phyloP scores from a whole-genome alignment of 92 coral and sea anemone genomes.

The Blastomussa wellsi region DNA sequence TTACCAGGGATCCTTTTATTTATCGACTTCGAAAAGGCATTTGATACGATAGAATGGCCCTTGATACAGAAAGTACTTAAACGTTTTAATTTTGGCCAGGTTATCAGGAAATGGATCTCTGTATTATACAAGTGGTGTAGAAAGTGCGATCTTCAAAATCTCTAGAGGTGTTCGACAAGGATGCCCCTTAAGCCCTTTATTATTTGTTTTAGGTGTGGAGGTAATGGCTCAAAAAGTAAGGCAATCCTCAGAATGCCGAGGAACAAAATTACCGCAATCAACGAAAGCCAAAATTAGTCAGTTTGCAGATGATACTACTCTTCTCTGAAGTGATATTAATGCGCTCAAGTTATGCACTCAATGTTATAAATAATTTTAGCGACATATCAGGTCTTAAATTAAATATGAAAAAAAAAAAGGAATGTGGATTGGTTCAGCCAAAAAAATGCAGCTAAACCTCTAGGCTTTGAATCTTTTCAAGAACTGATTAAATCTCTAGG shows the following conservation, averaged over 20 bases:
- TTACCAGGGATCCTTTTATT: too few species aligned
- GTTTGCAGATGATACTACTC: too few species aligned
- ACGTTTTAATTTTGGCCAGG: too few species aligned
- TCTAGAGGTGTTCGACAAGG: conserved; percentile 4
- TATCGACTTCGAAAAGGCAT: too few species aligned
- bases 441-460: conserved; percentile 2
- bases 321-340: too few species aligned
- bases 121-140: neutral
- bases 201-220: neutral
- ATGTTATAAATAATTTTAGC: too few species aligned
- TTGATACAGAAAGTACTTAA: too few species aligned
- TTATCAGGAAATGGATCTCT: neutral
- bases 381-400: too few species aligned
- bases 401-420: conserved; percentile 45
- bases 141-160: neutral
- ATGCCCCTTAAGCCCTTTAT: neutral
- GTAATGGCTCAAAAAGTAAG: neutral
- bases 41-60: too few species aligned
- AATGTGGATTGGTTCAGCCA: conserved; percentile 26
- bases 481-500: conserved; percentile 18
- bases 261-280: conserved; percentile 5
- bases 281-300: too few species aligned
- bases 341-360: too few species aligned
- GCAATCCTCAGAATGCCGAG: neutral
- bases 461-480: neutral